A percentile compares a stretch with the other conserved stretches of the same genome.
Conservation (phyloP, 2,113 vertebrate species). For the Mobula birostris region DNA sequence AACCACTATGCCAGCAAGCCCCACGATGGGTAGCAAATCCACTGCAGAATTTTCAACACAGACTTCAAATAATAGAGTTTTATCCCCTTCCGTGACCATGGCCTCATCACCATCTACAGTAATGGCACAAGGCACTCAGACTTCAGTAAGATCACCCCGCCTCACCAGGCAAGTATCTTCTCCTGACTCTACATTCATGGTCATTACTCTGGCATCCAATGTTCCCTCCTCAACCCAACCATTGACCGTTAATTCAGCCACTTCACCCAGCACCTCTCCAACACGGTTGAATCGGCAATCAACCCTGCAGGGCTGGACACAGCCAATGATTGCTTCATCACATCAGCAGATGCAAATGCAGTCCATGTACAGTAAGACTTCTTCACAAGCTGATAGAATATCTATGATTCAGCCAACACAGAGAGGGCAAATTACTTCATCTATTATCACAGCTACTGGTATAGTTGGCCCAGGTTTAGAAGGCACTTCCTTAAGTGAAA, state of each 20-base stretch:
- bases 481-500: constrained; percentile 81
- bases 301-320: constrained; percentile 62
- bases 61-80: constrained; percentile 63
- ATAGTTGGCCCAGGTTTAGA: constrained; percentile 71
- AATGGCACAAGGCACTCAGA: constrained; percentile 72
- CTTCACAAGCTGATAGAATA: constrained; percentile 49
- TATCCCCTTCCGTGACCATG: constrained; percentile 49
- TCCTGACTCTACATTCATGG: constrained; percentile 77
- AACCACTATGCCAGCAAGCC: constrained; percentile 43
- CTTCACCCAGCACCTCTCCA: constrained; percentile 79
- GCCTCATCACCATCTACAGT: constrained; percentile 54
- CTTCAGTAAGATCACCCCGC: constrained; percentile 60
- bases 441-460: constrained; percentile 55
- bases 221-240: constrained; percentile 72
- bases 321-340: constrained; percentile 54
- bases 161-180: constrained; percentile 79
- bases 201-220: constrained; percentile 75
- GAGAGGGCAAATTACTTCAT: constrained; percentile 58
- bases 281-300: constrained; percentile 65
- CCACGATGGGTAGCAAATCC: constrained; percentile 43
- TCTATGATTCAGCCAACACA: constrained; percentile 43
- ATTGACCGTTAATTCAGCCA: constrained; percentile 69
- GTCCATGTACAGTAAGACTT: constrained; percentile 56
- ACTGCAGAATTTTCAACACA: constrained; percentile 86
- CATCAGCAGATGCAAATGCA: constrained; percentile 55